Conservation (phyloP, 2,113 vertebrate genomes). For the Jaculus jaculus region DNA sequence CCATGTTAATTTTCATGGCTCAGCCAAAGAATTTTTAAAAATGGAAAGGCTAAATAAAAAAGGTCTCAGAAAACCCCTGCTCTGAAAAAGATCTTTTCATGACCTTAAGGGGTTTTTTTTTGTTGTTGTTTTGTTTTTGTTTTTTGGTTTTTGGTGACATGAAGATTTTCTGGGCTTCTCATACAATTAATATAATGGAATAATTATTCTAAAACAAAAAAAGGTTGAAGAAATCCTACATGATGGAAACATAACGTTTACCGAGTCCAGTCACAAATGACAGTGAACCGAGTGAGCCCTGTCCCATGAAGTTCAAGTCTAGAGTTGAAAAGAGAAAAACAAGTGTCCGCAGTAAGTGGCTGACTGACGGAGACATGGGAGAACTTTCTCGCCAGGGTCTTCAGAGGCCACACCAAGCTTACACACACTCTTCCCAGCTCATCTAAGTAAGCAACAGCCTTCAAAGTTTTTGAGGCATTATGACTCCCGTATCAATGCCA, state of each 20-base stretch:
- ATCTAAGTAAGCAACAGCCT: background rate
- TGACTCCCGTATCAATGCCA: background rate
- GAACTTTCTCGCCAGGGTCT: background rate
- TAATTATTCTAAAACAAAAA: background rate
- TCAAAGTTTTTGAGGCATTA: background rate
- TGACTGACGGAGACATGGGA: background rate
- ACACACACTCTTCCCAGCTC: background rate
- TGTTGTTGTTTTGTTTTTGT: no score
- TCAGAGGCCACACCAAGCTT: background rate
- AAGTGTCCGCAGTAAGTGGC: background rate
- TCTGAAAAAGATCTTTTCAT: background rate
- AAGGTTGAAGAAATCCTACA: background rate
- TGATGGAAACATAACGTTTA: background rate
- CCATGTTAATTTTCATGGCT: conserved; percentile 20
- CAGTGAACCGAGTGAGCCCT: background rate
- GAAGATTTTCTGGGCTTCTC: background rate
- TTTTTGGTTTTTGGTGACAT: background rate
- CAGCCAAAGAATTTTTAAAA: conserved; percentile 39
- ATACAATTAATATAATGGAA: background rate
- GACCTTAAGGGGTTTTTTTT: background rate
- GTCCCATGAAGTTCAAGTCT: background rate
- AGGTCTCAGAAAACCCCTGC: background rate
- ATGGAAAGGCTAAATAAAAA: conserved; percentile 47
- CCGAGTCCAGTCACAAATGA: background rate
- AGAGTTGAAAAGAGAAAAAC: background rate